phyloP scores from a whole-genome alignment of 2,797 vertebrate species.

The Sebastolobus altivelis region DNA sequence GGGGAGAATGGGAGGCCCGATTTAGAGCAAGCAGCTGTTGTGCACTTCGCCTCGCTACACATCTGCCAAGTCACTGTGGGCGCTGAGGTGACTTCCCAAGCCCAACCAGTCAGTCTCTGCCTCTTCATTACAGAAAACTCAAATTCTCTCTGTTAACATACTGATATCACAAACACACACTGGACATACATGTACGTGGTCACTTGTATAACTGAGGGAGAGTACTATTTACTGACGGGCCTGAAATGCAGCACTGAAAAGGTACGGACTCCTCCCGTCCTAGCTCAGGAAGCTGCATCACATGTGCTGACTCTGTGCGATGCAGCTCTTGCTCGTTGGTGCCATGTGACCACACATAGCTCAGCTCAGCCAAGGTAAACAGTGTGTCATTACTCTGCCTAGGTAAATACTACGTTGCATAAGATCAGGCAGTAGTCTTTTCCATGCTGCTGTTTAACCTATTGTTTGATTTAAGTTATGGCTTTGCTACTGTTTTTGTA shows the following conservation, averaged over 20 bases:
- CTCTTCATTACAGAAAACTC: conserved; percentile 4
- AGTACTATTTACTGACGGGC: background rate
- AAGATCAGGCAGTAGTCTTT: conserved; percentile 2
- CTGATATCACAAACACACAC: background rate
- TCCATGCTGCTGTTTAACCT: background rate
- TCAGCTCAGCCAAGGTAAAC: conserved; percentile 36
- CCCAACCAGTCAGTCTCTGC: conserved; percentile 19
- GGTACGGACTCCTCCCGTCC: background rate
- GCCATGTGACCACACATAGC: conserved; percentile 26
- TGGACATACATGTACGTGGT: background rate
- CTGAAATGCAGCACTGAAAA: background rate
- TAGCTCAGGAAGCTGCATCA: conserved; percentile 20
- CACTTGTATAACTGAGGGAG: background rate
- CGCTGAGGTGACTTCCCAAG: conserved; percentile 72
- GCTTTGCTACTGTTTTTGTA: background rate
- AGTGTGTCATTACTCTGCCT: conserved; percentile 2
- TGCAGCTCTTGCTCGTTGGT: conserved; percentile 15
- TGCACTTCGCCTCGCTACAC: conserved; percentile 63
- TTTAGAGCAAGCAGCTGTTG: conserved; percentile 84
- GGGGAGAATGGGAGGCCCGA: conserved; percentile 72
- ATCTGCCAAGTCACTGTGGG: conserved; percentile 82
- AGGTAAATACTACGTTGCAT: background rate
- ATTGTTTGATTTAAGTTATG: background rate
- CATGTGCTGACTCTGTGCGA: conserved; percentile 40
- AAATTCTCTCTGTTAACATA: background rate